A percentile compares a stretch with the other conserved stretches of the same genome.
Evolutionary conservation across 2,113 vertebrate species (phyloP).

Genomic region (Struthidea cinerea): DNA sequence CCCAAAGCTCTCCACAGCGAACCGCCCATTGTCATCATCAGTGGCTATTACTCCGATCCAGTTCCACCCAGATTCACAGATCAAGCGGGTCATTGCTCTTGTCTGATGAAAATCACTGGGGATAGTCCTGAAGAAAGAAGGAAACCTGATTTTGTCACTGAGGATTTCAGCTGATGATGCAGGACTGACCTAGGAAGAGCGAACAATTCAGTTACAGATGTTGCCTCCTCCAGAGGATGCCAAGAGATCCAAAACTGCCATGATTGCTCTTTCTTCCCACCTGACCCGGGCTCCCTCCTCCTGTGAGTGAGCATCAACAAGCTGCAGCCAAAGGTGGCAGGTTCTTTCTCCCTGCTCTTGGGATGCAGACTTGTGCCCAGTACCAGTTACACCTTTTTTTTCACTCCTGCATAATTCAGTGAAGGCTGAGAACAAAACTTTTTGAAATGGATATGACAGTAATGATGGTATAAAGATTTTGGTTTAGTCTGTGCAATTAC

Average conservation of each 20-base stretch:
- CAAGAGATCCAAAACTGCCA: background rate
- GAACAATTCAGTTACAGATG: slow-evolving; percentile 3
- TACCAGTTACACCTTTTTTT: background rate
- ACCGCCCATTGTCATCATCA: slow-evolving; percentile 84
- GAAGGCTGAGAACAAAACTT: background rate
- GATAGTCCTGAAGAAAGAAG: slow-evolving; percentile 84
- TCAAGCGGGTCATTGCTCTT: slow-evolving; percentile 81
- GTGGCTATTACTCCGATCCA: slow-evolving; percentile 85
- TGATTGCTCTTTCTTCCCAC: background rate
- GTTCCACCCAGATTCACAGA: slow-evolving; percentile 76
- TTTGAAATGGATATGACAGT: background rate
- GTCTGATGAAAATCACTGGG: slow-evolving; percentile 85
- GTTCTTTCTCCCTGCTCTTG: background rate
- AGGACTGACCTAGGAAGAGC: slow-evolving; percentile 81
- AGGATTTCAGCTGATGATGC: slow-evolving; percentile 84
- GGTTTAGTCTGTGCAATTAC: background rate
- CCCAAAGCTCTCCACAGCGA: slow-evolving; percentile 78
- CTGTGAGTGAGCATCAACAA: background rate
- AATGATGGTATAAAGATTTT: background rate
- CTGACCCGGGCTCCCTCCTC: background rate
- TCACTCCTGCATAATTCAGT: background rate
- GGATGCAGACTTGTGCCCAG: background rate
- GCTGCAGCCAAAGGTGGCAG: background rate
- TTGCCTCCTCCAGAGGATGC: background rate
- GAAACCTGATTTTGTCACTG: slow-evolving; percentile 86